A percentile compares a stretch with the other conserved stretches of the same genome.
Evolutionary conservation across 2,797 vertebrate species (phyloP).

Genomic region (Ctenosaura bakeri): DNA sequence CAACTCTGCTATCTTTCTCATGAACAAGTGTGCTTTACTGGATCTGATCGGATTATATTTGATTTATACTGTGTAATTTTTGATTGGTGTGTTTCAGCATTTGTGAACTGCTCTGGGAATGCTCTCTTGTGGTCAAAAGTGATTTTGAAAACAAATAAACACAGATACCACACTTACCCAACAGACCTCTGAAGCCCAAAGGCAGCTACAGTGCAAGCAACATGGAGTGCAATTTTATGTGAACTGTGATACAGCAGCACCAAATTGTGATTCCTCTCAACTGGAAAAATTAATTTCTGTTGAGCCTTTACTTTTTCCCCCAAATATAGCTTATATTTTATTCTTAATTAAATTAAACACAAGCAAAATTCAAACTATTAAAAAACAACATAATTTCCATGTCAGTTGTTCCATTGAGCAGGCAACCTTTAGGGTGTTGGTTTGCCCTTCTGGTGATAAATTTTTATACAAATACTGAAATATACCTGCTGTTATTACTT

Average conservation of each 20-base stretch:
- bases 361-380: slow-evolving; percentile 79
- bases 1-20: neutral
- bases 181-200: neutral
- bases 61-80: neutral
- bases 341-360: slow-evolving; percentile 77
- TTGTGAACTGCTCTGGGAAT: neutral
- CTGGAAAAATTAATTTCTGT: slow-evolving; percentile 85
- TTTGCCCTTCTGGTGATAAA: neutral
- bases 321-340: slow-evolving; percentile 78
- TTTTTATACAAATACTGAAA: neutral
- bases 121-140: neutral
- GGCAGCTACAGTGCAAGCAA: slow-evolving; percentile 20
- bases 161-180: neutral
- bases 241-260: slow-evolving; percentile 32
- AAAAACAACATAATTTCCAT: slow-evolving; percentile 35
- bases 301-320: neutral
- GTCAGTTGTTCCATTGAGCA: neutral
- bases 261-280: slow-evolving; percentile 78
- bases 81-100: neutral
- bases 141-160: neutral
- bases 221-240: slow-evolving; percentile 45
- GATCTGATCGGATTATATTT: neutral
- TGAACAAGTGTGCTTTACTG: neutral
- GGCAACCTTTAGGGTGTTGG: neutral
- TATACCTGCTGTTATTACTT: neutral